Evolutionary conservation across 2,888 invertebrate genomes (phyloP), one percentile per base, ranked within the genome.

Genomic region (Tiphia femorata): DNA sequence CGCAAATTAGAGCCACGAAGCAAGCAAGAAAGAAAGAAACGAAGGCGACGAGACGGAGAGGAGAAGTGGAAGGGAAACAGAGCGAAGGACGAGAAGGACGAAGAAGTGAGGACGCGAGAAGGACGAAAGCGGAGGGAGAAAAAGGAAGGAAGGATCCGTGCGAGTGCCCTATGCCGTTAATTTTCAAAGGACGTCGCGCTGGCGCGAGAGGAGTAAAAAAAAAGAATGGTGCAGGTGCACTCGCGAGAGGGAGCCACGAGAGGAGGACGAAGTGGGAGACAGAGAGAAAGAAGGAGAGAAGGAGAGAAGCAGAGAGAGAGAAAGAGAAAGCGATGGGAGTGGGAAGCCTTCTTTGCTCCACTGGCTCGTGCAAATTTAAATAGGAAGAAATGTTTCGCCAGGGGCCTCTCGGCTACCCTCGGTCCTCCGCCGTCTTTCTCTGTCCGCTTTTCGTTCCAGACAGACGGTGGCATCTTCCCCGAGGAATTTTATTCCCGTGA

Each of bases 341-440:
- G 23, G 49, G 35, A 57, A 55, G 55, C 42, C 51, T 49, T 60
- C 58, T 55, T 59, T 57, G 50, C 59, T 58, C 56, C 49, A 61
- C 54, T 67, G 51, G 58, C 56, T 64, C 58, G 58, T 67, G 64
- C 62, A 67, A 68, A 67, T 68, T 67, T 68, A 67, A 67, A 58
- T 64, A 64, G 56, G 51, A 62, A 67, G 56, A 62, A 64, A 64
- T 54, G 54, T 62, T 60, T 55, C 56, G 63, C 49, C 47, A 53
- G 46, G 55, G 54, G 37, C 55, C n/a, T 23, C 54, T 44, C 35
- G 33, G 40, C 42, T 52, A 19, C 47, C 33, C n/a, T n/a, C n/a
- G 7, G 3, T 25, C 12, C 25, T 35, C 29, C 7, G 40, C 20
- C 33, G 51, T 20, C 50, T 47, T 55, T 46, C 53, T 30, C 17